phyloP scores from a whole-genome alignment of 2,888 invertebrate species.

The Tiliacea citrago region DNA sequence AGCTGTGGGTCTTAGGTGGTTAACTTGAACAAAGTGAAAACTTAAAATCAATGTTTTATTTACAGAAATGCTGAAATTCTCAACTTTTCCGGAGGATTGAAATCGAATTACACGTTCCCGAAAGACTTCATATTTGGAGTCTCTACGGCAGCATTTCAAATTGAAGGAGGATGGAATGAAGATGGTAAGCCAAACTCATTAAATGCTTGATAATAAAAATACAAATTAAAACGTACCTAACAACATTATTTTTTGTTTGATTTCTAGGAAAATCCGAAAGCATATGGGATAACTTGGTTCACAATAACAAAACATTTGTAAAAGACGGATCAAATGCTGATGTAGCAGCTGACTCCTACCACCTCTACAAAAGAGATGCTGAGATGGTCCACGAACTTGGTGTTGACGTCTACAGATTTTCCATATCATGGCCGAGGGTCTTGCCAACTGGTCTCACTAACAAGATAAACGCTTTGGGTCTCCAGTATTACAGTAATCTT shows the following conservation, averaged over 20 bases:
- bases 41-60: conserved; percentile 52
- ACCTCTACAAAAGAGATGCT: conserved; percentile 92
- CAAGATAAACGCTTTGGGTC: conserved; percentile 92
- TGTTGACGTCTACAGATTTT: conserved; percentile 93
- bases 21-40: neutral
- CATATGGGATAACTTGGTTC: conserved; percentile 91
- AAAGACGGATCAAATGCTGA: conserved; percentile 91
- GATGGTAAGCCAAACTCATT: conserved; percentile 77
- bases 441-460: conserved; percentile 93
- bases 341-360: conserved; percentile 93
- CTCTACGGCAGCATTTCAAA: conserved; percentile 91
- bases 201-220: neutral
- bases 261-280: conserved; percentile 92
- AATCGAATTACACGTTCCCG: conserved; percentile 88
- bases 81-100: conserved; percentile 83
- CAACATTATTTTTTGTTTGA: neutral
- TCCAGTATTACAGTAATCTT: conserved; percentile 94
- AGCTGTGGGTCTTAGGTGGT: no score
- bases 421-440: conserved; percentile 94
- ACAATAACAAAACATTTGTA: conserved; percentile 88
- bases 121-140: conserved; percentile 91
- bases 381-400: conserved; percentile 92
- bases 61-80: conserved; percentile 78
- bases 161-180: conserved; percentile 91
- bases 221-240: neutral